Percentiles rank a stretch among this genome's conserved stretches.
These are phyloP conservation scores for Peromyscus leucopus DNA, from an alignment of 2,113 vertebrate species.

Conservation along the genomic window DNA sequence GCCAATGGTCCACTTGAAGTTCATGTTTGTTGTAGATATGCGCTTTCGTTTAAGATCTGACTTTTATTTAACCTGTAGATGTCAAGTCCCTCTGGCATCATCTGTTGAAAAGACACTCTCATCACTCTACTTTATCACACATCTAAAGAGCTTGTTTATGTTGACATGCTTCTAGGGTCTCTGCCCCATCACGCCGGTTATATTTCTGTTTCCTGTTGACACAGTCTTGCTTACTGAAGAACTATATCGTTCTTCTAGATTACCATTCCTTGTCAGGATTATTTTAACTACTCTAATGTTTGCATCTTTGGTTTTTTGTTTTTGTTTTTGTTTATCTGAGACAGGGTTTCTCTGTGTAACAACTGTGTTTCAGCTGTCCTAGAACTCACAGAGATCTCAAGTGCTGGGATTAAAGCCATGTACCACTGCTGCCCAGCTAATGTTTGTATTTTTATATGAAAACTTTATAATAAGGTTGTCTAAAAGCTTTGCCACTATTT, in stretches of 20 bases:
- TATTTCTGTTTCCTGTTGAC: not conserved
- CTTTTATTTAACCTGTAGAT: not conserved
- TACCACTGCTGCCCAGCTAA: not conserved
- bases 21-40: not conserved
- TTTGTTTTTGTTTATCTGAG: not conserved
- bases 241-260: not conserved
- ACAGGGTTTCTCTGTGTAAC: not conserved
- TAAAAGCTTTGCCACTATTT: not conserved
- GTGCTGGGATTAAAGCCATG: not conserved
- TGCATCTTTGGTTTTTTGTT: not conserved
- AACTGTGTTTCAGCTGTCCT: not conserved
- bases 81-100: not conserved
- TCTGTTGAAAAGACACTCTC: not conserved
- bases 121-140: not conserved
- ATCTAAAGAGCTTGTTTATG: not conserved
- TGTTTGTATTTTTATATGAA: not conserved
- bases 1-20: not conserved
- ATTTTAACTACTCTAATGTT: not conserved
- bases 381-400: not conserved
- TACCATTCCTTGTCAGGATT: not conserved
- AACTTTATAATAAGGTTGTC: not conserved
- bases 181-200: not conserved
- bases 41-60: not conserved
- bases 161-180: not conserved
- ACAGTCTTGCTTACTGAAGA: not conserved